Base-by-base conservation (phyloP, 2,888 invertebrate genomes). In the Mythimna impura region DNA sequence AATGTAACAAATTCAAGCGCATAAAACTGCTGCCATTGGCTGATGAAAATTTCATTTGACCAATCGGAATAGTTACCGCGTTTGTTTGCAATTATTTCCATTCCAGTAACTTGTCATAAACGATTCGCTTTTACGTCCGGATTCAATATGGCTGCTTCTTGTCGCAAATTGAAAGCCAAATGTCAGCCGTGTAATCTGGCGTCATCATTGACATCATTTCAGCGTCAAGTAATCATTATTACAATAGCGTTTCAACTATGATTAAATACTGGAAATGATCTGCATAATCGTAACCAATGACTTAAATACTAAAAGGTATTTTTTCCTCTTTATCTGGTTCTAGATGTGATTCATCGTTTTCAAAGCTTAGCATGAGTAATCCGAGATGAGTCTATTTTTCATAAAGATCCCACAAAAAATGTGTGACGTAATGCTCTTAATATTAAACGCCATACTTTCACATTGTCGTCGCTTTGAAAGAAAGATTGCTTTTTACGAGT, bases 401-500 rank as follows among this genome's bases (percentile, higher is more conserved):
- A 83, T 83, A 82, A 81, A 82, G 83, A 81, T 78, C 76, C 62
- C 69, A 88, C 80, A 86, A 87, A 88, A 86, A 87, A 85, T 78
- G 79, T 86, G 78, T 88, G 83, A 88, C 83, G 87, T 85, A 88
- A 89, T 86, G 83, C 73, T 82, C 86, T 85, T 87, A 86, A 90
- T 89, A 90, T 90, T 83, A 88, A 88, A 89, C 80, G 82, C 83
- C 85, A 83, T 86, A 87, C 89, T 91, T 92, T 91, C 89, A 89
- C 88, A 89, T 86, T 84, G 86, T 81, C 81, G 84, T 81, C 84
- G 81, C 66, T 84, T 82, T 89, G 91, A 91, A 90, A 91, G 90
- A 91, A 90, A 91, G 85, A 92, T 91, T 88, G 89, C 89, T 87
- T 89, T 89, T 88, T 86, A 84, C 86, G 78, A 86, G 80, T 89